Percentiles rank a stretch among this genome's conserved stretches.
Evolutionary conservation across 2,888 invertebrate species (phyloP).

Genomic region (Spatulosminthurus flaviceps): DNA sequence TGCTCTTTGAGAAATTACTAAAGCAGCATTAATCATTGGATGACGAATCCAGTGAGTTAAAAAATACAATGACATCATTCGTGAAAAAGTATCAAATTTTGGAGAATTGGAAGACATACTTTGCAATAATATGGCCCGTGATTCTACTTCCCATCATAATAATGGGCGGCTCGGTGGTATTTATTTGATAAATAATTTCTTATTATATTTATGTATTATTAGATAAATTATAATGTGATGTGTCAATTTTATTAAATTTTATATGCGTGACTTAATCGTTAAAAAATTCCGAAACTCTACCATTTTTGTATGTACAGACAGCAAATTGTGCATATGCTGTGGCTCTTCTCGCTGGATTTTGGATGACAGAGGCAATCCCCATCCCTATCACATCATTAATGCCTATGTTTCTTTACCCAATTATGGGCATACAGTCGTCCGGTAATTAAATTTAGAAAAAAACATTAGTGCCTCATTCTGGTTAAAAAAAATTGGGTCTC

Average conservation of each 20-base stretch:
- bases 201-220: neutral
- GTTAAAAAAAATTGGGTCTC: too few relatives aligned
- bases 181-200: neutral
- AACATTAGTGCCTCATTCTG: too few relatives aligned
- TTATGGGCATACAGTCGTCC: constrained; percentile 64
- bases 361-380: constrained; percentile 65
- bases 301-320: constrained; percentile 49
- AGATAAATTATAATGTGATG: neutral
- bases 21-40: too few relatives aligned
- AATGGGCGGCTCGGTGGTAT: constrained; percentile 40
- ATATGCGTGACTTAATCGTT: too few relatives aligned
- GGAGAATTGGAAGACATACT: constrained; percentile 36
- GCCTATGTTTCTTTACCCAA: constrained; percentile 65
- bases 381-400: constrained; percentile 65
- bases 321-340: constrained; percentile 64
- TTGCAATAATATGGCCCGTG: constrained; percentile 42
- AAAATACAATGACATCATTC: constrained; percentile 24
- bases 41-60: too few relatives aligned
- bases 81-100: neutral
- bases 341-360: constrained; percentile 64
- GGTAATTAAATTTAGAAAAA: too few relatives aligned
- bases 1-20: too few relatives aligned
- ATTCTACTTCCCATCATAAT: constrained; percentile 35
- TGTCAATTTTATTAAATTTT: constrained; percentile 1
- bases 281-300: too few relatives aligned